These are phyloP conservation scores for Parazoanthus darwini DNA, from an alignment of 92 coral and sea anemone genomes.

Conservation along the genomic window DNA sequence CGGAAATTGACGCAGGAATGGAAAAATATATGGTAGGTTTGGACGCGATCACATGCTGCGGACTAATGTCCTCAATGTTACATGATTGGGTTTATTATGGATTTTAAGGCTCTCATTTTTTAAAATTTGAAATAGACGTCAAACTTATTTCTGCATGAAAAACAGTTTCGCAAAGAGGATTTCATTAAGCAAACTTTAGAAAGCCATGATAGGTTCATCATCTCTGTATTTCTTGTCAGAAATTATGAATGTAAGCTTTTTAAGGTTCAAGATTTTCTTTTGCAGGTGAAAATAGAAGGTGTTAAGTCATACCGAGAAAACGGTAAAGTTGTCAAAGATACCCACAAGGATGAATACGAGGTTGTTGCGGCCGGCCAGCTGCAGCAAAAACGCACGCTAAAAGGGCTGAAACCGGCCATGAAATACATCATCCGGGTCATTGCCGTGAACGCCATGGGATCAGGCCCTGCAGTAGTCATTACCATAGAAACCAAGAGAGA, in stretches of 20 bases:
- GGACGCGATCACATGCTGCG: too few species aligned
- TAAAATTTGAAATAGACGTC: too few species aligned
- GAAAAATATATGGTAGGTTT: slow-evolving; percentile 65
- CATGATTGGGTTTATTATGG: too few species aligned
- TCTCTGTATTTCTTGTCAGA: background rate
- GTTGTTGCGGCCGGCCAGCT: slow-evolving; percentile 46
- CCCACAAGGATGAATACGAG: slow-evolving; percentile 52
- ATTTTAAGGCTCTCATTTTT: too few species aligned
- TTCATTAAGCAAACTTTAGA: background rate
- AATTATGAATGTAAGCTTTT: background rate
- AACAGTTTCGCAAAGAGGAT: too few species aligned
- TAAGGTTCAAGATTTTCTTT: background rate
- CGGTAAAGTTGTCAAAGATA: slow-evolving; percentile 48
- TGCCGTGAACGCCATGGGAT: slow-evolving; percentile 70
- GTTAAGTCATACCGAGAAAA: slow-evolving; percentile 60
- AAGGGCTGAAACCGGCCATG: slow-evolving; percentile 74
- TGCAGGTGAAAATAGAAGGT: slow-evolving; percentile 64
- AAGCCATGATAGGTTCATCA: background rate
- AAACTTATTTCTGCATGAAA: background rate
- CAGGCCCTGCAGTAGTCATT: slow-evolving; percentile 53
- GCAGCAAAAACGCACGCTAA: slow-evolving; percentile 50
- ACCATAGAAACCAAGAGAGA: slow-evolving; percentile 68
- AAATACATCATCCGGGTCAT: slow-evolving; percentile 59
- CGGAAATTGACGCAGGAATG: slow-evolving; percentile 72
- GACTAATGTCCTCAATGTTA: background rate